These are phyloP conservation scores for Holacanthus passer DNA, from an alignment of 2,113 vertebrate genomes.

Conservation along the genomic window DNA sequence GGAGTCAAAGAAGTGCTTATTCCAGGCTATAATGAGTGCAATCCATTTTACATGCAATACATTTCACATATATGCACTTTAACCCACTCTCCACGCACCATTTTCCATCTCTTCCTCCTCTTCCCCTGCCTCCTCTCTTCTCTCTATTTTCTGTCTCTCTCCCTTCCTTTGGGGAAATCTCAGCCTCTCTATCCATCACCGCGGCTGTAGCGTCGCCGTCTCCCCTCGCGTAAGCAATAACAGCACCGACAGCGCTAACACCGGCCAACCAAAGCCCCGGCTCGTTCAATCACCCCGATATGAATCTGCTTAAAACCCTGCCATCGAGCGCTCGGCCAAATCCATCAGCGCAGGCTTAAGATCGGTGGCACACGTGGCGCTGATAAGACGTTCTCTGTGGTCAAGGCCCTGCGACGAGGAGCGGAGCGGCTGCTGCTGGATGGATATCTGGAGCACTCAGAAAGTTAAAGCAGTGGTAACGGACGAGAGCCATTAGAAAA, in stretches of 20 bases:
- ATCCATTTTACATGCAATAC: constrained; percentile 44
- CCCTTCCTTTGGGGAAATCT: constrained; percentile 50
- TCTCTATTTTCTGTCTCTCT: constrained; percentile 5
- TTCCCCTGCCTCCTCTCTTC: background rate
- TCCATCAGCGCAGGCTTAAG: constrained; percentile 72
- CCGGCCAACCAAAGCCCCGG: constrained; percentile 62
- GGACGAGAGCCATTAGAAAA: constrained; percentile 47
- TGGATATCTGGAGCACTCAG: constrained; percentile 40
- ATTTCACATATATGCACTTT: constrained; percentile 1
- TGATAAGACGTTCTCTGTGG: constrained; percentile 74
- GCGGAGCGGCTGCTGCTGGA: constrained; percentile 40
- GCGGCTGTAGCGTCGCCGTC: constrained; percentile 37
- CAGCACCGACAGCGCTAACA: constrained; percentile 50
- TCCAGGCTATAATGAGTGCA: constrained; percentile 17
- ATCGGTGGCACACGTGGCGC: constrained; percentile 48
- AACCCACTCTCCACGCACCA: background rate
- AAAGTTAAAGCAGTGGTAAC: constrained; percentile 43
- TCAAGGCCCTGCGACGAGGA: constrained; percentile 57
- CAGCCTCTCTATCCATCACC: constrained; percentile 60
- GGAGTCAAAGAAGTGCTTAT: constrained; percentile 12
- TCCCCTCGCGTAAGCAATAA: constrained; percentile 62
- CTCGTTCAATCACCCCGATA: constrained; percentile 77
- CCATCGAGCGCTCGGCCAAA: constrained; percentile 53
- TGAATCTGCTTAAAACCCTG: constrained; percentile 73
- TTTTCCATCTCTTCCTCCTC: background rate